phyloP scores from a whole-genome alignment of 1,140 invertebrate genomes.

The Bombus sylvicola region DNA sequence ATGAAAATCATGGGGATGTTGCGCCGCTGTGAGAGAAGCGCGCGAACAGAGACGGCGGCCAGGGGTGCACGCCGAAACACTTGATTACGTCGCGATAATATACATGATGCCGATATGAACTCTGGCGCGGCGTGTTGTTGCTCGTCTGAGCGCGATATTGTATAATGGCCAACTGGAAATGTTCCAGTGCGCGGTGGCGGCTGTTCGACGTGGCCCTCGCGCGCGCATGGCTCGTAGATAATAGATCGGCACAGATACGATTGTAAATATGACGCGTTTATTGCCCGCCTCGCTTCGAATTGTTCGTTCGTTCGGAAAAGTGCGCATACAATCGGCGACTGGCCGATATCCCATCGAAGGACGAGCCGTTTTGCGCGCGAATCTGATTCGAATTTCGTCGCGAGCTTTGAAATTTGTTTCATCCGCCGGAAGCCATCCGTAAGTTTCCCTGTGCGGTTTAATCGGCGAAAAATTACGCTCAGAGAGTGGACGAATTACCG shows the following conservation, averaged over 20 bases:
- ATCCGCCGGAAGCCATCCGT: too few relatives aligned
- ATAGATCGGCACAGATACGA: constrained; percentile 71
- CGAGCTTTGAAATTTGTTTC: not conserved
- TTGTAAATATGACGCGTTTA: constrained; percentile 77
- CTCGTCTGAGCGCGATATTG: constrained; percentile 46
- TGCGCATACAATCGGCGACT: not conserved
- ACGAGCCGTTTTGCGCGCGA: not conserved
- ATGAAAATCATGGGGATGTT: constrained; percentile 72
- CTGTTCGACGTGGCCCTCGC: not conserved
- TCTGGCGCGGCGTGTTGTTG: constrained; percentile 49
- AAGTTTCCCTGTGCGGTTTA: accelerated
- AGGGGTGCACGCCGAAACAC: constrained; percentile 63
- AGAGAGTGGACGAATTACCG: not conserved
- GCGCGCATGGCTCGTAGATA: constrained; percentile 61
- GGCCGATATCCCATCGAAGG: not conserved
- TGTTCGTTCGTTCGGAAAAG: constrained; percentile 8
- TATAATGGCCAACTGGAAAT: constrained; percentile 55
- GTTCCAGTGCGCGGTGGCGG: constrained; percentile 13
- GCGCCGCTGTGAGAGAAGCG: not conserved
- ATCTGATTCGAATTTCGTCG: not conserved
- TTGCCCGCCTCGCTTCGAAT: constrained; percentile 48
- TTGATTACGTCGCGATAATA: constrained; percentile 81
- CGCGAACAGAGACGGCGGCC: constrained; percentile 29
- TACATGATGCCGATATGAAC: constrained; percentile 81
- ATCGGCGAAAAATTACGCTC: not conserved